Evolutionary conservation across 1,140 invertebrate species (phyloP).

Genomic region (Helicoverpa zea): DNA sequence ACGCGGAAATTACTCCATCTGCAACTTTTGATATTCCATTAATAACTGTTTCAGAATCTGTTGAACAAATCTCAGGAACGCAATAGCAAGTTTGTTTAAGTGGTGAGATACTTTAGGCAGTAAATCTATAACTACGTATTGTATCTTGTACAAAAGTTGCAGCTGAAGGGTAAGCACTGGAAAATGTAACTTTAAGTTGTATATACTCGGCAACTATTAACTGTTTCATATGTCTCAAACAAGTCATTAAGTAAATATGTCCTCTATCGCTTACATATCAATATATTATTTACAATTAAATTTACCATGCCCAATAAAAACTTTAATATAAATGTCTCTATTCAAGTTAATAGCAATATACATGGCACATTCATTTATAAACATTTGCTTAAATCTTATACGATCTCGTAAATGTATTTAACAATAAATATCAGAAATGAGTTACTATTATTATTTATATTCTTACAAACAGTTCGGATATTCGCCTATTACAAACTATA

Average conservation of each 20-base stretch:
- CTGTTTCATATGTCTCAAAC: slow-evolving; percentile 51
- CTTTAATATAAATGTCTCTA: slow-evolving; percentile 67
- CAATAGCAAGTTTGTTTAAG: slow-evolving; percentile 18
- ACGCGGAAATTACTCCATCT: slow-evolving; percentile 59
- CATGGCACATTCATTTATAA: slow-evolving; percentile 69
- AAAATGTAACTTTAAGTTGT: slow-evolving; percentile 54
- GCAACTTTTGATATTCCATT: slow-evolving; percentile 52
- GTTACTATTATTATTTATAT: slow-evolving; percentile 52
- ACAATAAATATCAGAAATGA: slow-evolving; percentile 59
- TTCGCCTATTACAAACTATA: slow-evolving; percentile 73
- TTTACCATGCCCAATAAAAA: slow-evolving; percentile 62
- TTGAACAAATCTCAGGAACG: slow-evolving; percentile 20
- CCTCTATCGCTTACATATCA: slow-evolving; percentile 49
- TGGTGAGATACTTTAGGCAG: slow-evolving; percentile 9
- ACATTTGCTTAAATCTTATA: slow-evolving; percentile 59
- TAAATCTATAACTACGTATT: slow-evolving; percentile 31
- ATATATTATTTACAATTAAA: slow-evolving; percentile 62
- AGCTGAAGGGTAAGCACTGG: slow-evolving; percentile 57
- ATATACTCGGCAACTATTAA: slow-evolving; percentile 54
- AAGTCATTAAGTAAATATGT: slow-evolving; percentile 48
- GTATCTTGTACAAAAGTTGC: slow-evolving; percentile 55
- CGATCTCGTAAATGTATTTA: slow-evolving; percentile 56
- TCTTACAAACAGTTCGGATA: slow-evolving; percentile 61
- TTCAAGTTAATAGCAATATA: slow-evolving; percentile 73
- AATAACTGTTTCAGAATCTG: background rate